Evolutionary conservation across 2,888 invertebrate species (phyloP), one percentile per base, ranked within the genome.

Genomic region (Agrochola litura): DNA sequence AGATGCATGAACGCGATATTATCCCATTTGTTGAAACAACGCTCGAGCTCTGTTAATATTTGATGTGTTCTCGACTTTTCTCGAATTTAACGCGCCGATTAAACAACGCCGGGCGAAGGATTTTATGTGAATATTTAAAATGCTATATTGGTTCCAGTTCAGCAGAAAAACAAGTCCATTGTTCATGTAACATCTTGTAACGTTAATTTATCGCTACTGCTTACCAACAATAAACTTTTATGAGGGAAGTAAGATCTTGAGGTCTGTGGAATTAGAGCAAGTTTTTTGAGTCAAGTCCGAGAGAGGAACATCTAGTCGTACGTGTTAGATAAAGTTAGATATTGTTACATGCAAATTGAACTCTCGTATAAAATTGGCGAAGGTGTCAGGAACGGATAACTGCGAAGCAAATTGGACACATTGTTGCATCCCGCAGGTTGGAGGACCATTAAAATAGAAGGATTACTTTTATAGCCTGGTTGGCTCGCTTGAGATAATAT

Each of bases 61-160:
- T 96, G 95, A 96, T 95, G 94, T 95, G 94, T 95, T 96, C 95
- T 95, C 95, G 95, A 96, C 95, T 96, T 96, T 95, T 95, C 95
- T 95, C 94, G 94, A 96, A 96, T 96, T 95, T 95, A 95, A 96
- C 94, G 94, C 94, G 94, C 94, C 96, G 95, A 96, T 96, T 96
- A 96, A 95, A 96, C 95, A 95, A 94, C 94, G 94, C 92, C 91
- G 89, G 92, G 94, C 94, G 94, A 94, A 95, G 94, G 95, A 95
- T 96, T 96, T 95, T 94, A 92, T 94, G 93, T 96, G 95, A 96
- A 96, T 96, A 95, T 95, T 96, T 96, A 95, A 96, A 95, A 94
- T 95, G 94, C 91, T 96, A 93, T 96, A 96, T 96, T 94, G 96
- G 95, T 95, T 95, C 92, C 94, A 95, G 94, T 94, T 94, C 89